These are phyloP conservation scores for Cheumatopsyche charites DNA, from an alignment of 1,140 invertebrate genomes.

Conservation along the genomic window DNA sequence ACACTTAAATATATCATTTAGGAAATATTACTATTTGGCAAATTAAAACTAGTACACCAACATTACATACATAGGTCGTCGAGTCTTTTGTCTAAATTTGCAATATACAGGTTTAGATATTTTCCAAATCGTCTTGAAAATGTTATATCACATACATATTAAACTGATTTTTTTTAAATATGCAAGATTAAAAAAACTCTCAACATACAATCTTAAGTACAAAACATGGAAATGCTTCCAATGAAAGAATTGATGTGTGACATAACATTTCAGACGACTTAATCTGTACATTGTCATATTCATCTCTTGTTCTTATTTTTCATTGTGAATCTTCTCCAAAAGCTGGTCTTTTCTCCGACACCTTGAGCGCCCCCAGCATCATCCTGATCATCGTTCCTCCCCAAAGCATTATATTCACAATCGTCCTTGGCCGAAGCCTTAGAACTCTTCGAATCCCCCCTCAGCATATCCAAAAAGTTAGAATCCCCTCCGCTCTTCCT, in stretches of 20 bases:
- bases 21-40: constrained; percentile 36
- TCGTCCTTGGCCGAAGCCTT: constrained; percentile 64
- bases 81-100: constrained; percentile 1
- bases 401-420: constrained; percentile 53
- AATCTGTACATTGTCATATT: constrained; percentile 49
- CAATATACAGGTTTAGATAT: no score
- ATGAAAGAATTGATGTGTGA: no score
- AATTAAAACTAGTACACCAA: constrained; percentile 12
- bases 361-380: constrained; percentile 53
- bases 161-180: no score
- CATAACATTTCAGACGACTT: not conserved
- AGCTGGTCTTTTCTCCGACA: constrained; percentile 67
- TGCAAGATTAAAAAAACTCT: no score
- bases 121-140: no score
- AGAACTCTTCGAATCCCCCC: constrained; percentile 63
- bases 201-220: no score
- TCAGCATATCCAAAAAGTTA: constrained; percentile 73
- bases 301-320: constrained; percentile 73
- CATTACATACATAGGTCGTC: not conserved
- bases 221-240: no score
- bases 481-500: constrained; percentile 65
- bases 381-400: constrained; percentile 57
- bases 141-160: no score
- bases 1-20: constrained; percentile 20
- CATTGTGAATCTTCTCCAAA: constrained; percentile 75